Evolutionary conservation across 2,888 invertebrate genomes (phyloP).

Genomic region (Gymnoscelis rufifasciata): DNA sequence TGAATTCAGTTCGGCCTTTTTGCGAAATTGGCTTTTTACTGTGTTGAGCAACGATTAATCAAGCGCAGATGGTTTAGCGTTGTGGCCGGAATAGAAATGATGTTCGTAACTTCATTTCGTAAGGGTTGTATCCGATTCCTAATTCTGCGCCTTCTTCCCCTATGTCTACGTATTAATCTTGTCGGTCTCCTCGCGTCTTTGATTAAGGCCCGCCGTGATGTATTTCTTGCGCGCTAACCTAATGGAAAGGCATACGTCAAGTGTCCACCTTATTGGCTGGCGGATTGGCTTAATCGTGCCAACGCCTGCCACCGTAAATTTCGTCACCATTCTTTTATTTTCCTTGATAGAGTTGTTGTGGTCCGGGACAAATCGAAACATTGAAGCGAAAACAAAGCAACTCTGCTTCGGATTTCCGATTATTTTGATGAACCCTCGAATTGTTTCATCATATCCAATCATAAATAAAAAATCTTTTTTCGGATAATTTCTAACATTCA

Average conservation of each 20-base stretch:
- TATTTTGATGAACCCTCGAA: no score
- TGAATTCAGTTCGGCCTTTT: slow-evolving; percentile 15
- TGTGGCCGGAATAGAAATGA: slow-evolving; percentile 30
- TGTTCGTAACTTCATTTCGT: slow-evolving; percentile 45
- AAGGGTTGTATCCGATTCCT: slow-evolving; percentile 44
- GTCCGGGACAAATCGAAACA: slow-evolving; percentile 10
- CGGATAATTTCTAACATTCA: no score
- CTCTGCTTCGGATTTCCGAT: no score
- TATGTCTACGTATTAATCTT: slow-evolving; percentile 71
- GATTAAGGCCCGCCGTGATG: slow-evolving; percentile 73
- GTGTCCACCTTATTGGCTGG: slow-evolving; percentile 74
- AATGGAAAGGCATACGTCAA: slow-evolving; percentile 77
- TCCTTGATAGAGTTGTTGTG: slow-evolving; percentile 19
- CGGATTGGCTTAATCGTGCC: slow-evolving; percentile 68
- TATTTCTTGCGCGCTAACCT: slow-evolving; percentile 74
- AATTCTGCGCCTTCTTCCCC: slow-evolving; percentile 50
- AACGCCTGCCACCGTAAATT: slow-evolving; percentile 54
- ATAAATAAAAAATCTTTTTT: no score
- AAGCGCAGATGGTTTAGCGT: slow-evolving; percentile 23
- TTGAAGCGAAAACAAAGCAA: not conserved
- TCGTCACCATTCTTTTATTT: slow-evolving; percentile 44
- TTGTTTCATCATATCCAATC: no score
- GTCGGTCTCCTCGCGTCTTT: slow-evolving; percentile 66
- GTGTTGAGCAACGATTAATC: slow-evolving; percentile 19
- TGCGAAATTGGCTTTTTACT: slow-evolving; percentile 22